Evolutionary conservation across 2,888 invertebrate genomes (phyloP).

Genomic region (Calliopum simillimum): DNA sequence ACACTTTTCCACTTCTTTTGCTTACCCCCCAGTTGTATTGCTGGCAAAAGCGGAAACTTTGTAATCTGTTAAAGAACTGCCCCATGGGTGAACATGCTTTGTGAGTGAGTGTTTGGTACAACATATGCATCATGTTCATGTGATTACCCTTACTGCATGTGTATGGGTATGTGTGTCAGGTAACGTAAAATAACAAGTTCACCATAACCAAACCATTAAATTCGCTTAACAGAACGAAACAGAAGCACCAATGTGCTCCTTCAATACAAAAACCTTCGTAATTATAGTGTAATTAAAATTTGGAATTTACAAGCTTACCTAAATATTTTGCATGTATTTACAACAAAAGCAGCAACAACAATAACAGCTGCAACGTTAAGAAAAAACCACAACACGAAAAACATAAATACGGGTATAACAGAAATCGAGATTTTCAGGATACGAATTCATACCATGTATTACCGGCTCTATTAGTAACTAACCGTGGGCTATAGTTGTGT

Average conservation of each 20-base stretch:
- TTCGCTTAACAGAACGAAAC: too few relatives aligned
- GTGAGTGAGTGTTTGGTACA: not conserved
- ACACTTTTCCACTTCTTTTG: too few relatives aligned
- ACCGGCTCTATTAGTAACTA: constrained; percentile 15
- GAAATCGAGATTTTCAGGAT: constrained; percentile 16
- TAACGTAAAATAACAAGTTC: too few relatives aligned
- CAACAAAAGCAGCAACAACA: not conserved
- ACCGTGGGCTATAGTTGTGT: not conserved
- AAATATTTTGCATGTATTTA: constrained; percentile 28
- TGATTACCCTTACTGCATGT: too few relatives aligned
- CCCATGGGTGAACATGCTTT: too few relatives aligned
- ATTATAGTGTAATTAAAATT: constrained; percentile 62
- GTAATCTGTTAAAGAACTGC: too few relatives aligned
- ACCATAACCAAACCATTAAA: too few relatives aligned
- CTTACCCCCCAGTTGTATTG: not conserved
- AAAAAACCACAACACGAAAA: not conserved
- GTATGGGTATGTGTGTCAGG: too few relatives aligned
- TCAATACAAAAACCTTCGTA: constrained; percentile 44
- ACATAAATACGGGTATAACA: not conserved
- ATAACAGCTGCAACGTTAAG: constrained; percentile 1
- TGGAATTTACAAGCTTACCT: constrained; percentile 43
- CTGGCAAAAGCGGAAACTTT: not conserved
- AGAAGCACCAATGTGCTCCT: too few relatives aligned
- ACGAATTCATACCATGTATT: constrained; percentile 15
- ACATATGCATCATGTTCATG: not conserved